Evolutionary conservation across 2,113 vertebrate genomes (phyloP), one percentile per base, ranked within the genome.

Genomic region (Ophthalmotilapia sp.): DNA sequence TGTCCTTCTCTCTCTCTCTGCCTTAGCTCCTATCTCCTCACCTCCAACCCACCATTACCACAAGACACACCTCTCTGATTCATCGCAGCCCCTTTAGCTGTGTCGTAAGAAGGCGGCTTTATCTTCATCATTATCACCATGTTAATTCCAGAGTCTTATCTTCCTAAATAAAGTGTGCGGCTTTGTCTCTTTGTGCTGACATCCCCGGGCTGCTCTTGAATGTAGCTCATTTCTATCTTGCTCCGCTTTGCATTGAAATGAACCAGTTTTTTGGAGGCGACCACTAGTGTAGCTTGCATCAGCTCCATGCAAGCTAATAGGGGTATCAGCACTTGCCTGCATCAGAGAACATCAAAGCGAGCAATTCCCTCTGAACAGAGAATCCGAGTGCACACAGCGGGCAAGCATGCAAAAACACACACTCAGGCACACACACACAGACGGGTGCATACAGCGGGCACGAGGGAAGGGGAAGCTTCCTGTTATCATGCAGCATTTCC

Each of bases 271-370:
- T 90, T 70, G 68, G 83, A 80, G 80, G 62, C 65, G 89, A 88
- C 91, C 81, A 62, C 88, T 87, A 89, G 90, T 80, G 19, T 80
- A 92, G 89, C 94, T 95, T 93, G 92, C 95, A 93, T 96, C 94
- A 96, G 94, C 93, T 90, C 90, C 77, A 86, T 91, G 91, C 93
- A 86, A 95, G 95, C 95, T 96, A 96, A 96, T 95, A 88, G 92
- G 95, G 96, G 95, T 95, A 95, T 95, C 92, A 92, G 95, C 90
- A 92, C 90, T 93, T 95, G 94, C 94, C 94, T 94, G 93, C 93
- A 92, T 92, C 86, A 86, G 91, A 90, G 91, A 95, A 96, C 95
- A 95, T 96, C 95, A 97, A 96, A 97, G 95, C 83, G 7, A 93
- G 94, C 94, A 93, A 93, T 95, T 93, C 94, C 94, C 93, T 94